These are phyloP conservation scores for Macrostomum lignano DNA, from an alignment of 1,140 invertebrate species.

Conservation along the genomic window DNA sequence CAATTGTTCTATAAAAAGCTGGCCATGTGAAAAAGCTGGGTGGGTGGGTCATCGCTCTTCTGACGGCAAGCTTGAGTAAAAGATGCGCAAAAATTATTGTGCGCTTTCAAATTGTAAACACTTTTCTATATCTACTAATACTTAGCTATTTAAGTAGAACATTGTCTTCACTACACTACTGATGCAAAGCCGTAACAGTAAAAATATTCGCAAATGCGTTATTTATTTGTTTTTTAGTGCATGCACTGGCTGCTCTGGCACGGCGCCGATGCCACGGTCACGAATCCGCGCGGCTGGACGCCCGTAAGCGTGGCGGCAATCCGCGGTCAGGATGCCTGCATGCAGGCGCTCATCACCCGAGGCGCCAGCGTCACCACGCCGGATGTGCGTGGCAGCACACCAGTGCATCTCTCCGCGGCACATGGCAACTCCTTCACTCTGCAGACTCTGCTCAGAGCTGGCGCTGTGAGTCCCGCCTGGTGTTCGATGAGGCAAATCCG, in stretches of 20 bases:
- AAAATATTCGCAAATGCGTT: too few relatives aligned
- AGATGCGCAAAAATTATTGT: too few relatives aligned
- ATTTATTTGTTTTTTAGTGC: conserved; percentile 12
- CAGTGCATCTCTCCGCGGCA: conserved; percentile 21
- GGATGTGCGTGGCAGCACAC: conserved; percentile 18
- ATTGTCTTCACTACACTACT: too few relatives aligned
- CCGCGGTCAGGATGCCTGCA: conserved; percentile 10
- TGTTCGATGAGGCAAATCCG: too few relatives aligned
- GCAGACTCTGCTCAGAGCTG: conserved; percentile 19
- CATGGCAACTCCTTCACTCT: conserved; percentile 26
- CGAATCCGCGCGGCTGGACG: conserved; percentile 24
- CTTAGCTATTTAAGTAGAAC: too few relatives aligned
- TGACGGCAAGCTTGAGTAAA: too few relatives aligned
- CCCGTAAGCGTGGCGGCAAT: conserved; percentile 25
- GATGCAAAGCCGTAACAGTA: too few relatives aligned
- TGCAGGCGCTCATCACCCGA: conserved; percentile 22
- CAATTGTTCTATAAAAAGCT: too few relatives aligned
- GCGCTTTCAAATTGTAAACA: too few relatives aligned
- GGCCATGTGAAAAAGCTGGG: too few relatives aligned
- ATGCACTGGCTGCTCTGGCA: conserved; percentile 28
- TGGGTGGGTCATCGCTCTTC: too few relatives aligned
- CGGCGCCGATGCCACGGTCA: conserved; percentile 22
- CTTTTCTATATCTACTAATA: too few relatives aligned
- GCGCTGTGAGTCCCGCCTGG: conserved; percentile 16
- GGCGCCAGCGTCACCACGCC: conserved; percentile 17